A percentile compares a stretch with the other conserved stretches of the same genome.
These are phyloP conservation scores for Scaptomyza reducta DNA, from an alignment of 2,888 invertebrate species.

Conservation along the genomic window DNA sequence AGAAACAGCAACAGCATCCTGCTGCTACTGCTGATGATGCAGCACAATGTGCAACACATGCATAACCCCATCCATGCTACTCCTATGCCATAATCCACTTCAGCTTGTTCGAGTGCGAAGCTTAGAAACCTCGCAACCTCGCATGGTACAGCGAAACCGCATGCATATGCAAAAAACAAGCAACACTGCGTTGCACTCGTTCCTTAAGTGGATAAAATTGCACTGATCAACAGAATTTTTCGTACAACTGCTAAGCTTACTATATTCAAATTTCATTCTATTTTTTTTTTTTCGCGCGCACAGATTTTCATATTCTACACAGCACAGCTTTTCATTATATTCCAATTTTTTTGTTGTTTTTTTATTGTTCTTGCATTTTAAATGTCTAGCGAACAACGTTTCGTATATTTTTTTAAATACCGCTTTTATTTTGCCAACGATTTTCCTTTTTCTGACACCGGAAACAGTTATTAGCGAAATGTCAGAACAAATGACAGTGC, in stretches of 20 bases:
- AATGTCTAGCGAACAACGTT: conserved; percentile 4
- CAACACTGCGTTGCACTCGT: conserved; percentile 20
- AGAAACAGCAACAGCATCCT: conserved; percentile 40
- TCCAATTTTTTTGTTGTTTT: background rate
- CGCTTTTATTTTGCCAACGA: conserved; percentile 1
- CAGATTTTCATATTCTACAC: background rate
- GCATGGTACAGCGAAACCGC: conserved; percentile 38
- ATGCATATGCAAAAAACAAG: conserved; percentile 62
- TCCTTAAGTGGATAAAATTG: conserved; percentile 55
- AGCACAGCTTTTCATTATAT: background rate
- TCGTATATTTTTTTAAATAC: conserved; percentile 14
- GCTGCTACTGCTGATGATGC: conserved; percentile 54
- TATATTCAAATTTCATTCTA: background rate
- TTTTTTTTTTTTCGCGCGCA: background rate
- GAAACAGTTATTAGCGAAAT: conserved; percentile 67
- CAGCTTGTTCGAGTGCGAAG: conserved; percentile 59
- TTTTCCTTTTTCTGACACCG: conserved; percentile 41
- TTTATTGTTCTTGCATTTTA: background rate
- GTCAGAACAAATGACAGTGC: conserved; percentile 68
- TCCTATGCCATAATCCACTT: conserved; percentile 33
- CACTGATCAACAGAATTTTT: conserved; percentile 61
- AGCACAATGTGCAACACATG: conserved; percentile 50
- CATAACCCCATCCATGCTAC: too few relatives aligned
- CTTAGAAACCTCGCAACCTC: conserved; percentile 44
- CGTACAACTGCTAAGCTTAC: conserved; percentile 7